These are phyloP conservation scores for Babylonia areolata DNA, from an alignment of 1,140 invertebrate genomes.

Conservation along the genomic window DNA sequence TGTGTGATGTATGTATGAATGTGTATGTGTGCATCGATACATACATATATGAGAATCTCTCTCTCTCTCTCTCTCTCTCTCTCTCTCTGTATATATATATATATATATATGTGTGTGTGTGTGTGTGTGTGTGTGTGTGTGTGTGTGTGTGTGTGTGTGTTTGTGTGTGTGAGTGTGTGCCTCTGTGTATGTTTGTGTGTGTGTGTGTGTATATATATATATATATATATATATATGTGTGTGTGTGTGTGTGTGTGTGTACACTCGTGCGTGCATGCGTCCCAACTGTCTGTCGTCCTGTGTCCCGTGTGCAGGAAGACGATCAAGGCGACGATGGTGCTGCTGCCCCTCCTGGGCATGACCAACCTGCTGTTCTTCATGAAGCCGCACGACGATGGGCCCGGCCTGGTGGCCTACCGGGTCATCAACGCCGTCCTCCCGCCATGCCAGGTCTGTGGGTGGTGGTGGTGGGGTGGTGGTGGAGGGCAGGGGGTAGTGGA, in stretches of 20 bases:
- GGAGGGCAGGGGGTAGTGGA: no score
- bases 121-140: not conserved
- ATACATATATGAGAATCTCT: no score
- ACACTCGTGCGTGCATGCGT: not conserved
- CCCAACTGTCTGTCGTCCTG: no score
- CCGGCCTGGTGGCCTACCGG: slow-evolving; percentile 74
- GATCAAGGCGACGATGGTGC: slow-evolving; percentile 78
- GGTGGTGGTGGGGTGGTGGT: no score
- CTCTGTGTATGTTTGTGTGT: no score
- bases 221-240: not conserved
- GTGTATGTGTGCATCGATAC: no score
- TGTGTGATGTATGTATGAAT: no score
- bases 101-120: no score
- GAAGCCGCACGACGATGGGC: slow-evolving; percentile 75
- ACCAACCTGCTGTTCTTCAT: slow-evolving; percentile 79
- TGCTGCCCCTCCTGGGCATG: slow-evolving; percentile 79
- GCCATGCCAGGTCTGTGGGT: slow-evolving; percentile 76
- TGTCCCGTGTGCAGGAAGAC: slow-evolving; percentile 77
- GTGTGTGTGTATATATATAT: not conserved
- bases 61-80: no score
- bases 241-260: not conserved
- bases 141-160: not conserved
- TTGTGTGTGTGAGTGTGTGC: not conserved
- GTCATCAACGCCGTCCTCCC: slow-evolving; percentile 78
- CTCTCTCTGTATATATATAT: no score